phyloP scores from a whole-genome alignment of 1,140 invertebrate genomes.

The Aphelinus certus region DNA sequence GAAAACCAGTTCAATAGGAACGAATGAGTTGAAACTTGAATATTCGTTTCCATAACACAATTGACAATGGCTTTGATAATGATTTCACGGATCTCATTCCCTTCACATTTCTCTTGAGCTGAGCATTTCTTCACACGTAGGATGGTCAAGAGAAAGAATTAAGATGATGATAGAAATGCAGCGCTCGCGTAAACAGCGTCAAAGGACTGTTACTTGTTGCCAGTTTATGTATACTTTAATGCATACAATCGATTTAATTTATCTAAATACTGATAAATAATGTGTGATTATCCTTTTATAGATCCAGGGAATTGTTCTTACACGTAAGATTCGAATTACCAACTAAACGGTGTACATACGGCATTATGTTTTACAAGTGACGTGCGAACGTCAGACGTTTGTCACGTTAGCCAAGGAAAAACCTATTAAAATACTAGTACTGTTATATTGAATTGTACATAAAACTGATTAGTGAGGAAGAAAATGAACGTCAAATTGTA shows the following conservation, averaged over 20 bases:
- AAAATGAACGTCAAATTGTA: conserved; percentile 7
- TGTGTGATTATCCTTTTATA: conserved; percentile 56
- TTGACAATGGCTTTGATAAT: background rate
- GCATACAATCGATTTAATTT: conserved; percentile 45
- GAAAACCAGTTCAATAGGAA: too few relatives aligned
- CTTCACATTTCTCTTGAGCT: conserved; percentile 12
- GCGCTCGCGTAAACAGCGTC: conserved; percentile 7
- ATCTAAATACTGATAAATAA: conserved; percentile 44
- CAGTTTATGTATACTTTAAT: conserved; percentile 60
- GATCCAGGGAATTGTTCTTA: conserved; percentile 64
- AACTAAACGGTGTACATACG: conserved; percentile 34
- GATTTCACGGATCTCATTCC: conserved; percentile 37
- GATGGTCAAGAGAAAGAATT: background rate
- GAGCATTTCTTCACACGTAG: conserved; percentile 5
- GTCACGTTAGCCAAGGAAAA: conserved; percentile 32
- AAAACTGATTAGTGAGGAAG: conserved; percentile 27
- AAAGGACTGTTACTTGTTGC: conserved; percentile 65
- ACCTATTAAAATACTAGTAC: conserved; percentile 35
- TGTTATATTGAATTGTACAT: conserved; percentile 37
- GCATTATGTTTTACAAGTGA: conserved; percentile 38
- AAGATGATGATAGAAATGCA: conserved; percentile 15
- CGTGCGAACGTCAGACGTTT: conserved; percentile 19
- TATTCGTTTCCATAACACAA: too few relatives aligned
- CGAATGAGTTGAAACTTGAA: too few relatives aligned
- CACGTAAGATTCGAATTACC: conserved; percentile 53